A percentile compares a stretch with the other conserved stretches of the same genome.
These are phyloP conservation scores for Xenotilapia flavipinnis DNA, from an alignment of 2,113 vertebrate species.

Conservation along the genomic window DNA sequence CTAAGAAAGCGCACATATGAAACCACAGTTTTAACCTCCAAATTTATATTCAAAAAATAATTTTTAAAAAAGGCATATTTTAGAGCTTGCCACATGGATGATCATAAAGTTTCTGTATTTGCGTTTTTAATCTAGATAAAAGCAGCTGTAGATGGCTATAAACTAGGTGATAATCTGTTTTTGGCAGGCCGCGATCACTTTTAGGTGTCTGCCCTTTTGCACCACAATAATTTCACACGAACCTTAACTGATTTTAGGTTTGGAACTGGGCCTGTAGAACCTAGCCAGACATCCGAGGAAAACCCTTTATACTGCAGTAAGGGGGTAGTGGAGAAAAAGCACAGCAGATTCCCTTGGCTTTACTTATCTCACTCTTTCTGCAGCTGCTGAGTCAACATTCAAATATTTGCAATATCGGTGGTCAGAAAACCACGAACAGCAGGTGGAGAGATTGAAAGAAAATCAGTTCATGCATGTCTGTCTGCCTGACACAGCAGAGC, in stretches of 20 bases:
- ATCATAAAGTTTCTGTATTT: background rate
- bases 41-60: background rate
- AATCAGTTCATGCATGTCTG: background rate
- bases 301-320: background rate
- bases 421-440: constrained; percentile 24
- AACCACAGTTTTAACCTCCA: background rate
- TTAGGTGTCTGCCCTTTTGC: background rate
- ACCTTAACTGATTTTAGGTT: background rate
- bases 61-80: background rate
- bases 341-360: background rate
- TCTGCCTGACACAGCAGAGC: constrained; percentile 1
- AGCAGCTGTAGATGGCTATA: background rate
- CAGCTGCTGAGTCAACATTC: constrained; percentile 37
- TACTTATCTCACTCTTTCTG: background rate
- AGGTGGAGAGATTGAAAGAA: constrained; percentile 15
- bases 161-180: background rate
- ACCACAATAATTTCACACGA: background rate
- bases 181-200: background rate
- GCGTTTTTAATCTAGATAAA: background rate
- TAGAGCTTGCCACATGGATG: no score
- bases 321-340: background rate
- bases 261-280: background rate
- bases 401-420: constrained; percentile 39
- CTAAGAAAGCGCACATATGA: background rate
- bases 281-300: background rate